Percentiles rank a stretch among this genome's conserved stretches.
Evolutionary conservation across 2,888 invertebrate genomes (phyloP).

Genomic region (Sepioteuthis lessoniana): DNA sequence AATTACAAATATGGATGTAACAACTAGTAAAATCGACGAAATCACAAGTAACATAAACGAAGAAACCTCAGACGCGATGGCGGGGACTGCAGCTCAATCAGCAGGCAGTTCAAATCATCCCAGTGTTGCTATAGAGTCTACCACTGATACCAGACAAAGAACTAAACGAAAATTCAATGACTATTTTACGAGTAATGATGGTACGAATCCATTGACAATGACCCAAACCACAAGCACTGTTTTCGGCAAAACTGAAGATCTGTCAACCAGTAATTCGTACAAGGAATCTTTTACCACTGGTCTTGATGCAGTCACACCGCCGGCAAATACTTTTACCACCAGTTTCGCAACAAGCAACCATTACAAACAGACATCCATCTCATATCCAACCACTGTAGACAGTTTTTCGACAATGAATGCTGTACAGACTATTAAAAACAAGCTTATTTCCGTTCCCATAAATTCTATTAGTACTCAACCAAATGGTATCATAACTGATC

Average conservation of each 20-base stretch:
- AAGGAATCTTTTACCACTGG: neutral
- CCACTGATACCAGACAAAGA: neutral
- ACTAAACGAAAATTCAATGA: neutral
- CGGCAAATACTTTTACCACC: neutral
- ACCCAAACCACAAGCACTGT: neutral
- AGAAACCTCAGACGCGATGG: neutral
- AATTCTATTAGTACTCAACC: neutral
- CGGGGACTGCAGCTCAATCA: neutral
- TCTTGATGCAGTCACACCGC: neutral
- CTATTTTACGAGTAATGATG: neutral
- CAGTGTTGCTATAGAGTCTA: neutral
- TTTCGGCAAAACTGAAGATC: neutral
- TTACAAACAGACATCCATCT: neutral
- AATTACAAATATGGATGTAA: neutral
- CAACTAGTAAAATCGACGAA: neutral
- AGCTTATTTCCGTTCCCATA: neutral
- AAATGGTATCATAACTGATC: neutral
- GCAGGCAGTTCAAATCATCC: neutral
- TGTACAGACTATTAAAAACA: neutral
- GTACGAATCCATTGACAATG: neutral
- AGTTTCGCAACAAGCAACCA: neutral
- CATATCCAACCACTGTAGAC: neutral
- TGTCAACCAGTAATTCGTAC: neutral
- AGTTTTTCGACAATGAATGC: neutral
- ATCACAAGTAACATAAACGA: neutral